Evolutionary conservation across 1,140 invertebrate species (phyloP).

Genomic region (Tetraneura akinire): DNA sequence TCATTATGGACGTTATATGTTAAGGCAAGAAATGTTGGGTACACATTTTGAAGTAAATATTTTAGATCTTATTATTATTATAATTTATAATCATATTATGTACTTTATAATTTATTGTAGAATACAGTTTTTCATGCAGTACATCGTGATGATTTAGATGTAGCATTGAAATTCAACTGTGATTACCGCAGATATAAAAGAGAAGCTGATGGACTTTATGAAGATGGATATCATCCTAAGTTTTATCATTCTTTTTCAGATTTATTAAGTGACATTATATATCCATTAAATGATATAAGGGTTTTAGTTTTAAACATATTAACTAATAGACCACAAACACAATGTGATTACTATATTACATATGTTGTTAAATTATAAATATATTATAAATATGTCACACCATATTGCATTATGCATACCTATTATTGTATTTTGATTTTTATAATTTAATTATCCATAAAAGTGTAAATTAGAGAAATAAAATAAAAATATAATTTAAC

Average conservation of each 20-base stretch:
- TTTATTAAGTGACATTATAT: background rate
- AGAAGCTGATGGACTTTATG: background rate
- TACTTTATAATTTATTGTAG: background rate
- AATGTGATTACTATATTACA: conserved; percentile 16
- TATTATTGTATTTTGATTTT: too few species aligned
- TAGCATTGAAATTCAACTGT: conserved; percentile 20
- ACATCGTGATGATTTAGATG: background rate
- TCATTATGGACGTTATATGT: background rate
- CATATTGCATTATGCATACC: too few species aligned
- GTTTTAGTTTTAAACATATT: conserved; percentile 18
- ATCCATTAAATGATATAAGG: background rate
- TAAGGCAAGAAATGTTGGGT: background rate
- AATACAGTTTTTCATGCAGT: conserved; percentile 1
- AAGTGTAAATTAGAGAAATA: too few species aligned
- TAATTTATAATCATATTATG: background rate
- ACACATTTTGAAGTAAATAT: background rate
- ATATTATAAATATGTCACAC: background rate
- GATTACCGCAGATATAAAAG: background rate
- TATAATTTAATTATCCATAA: too few species aligned
- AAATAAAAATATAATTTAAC: too few species aligned
- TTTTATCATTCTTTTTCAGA: background rate
- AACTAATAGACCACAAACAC: background rate
- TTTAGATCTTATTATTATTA: background rate
- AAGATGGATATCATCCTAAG: background rate
- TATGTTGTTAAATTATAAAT: conserved; percentile 18